These are phyloP conservation scores for Paradisaea rubra DNA, from an alignment of 2,113 vertebrate species.

Conservation along the genomic window DNA sequence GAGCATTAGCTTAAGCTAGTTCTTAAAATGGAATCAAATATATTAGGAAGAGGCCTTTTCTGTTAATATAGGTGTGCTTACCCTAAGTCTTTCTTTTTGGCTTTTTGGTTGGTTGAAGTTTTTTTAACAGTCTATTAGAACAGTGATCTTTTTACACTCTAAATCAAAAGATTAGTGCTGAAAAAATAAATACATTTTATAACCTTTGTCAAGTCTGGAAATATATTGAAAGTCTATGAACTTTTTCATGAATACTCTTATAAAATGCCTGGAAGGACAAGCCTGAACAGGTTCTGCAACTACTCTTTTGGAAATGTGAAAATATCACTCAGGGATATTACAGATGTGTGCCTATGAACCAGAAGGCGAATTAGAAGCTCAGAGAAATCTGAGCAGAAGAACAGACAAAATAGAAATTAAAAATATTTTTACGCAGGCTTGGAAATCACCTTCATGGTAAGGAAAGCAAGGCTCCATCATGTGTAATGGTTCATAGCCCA, in stretches of 20 bases:
- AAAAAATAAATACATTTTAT: background rate
- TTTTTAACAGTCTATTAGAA: background rate
- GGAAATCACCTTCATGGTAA: background rate
- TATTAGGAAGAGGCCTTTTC: background rate
- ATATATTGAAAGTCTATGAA: background rate
- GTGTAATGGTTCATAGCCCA: background rate
- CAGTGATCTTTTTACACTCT: background rate
- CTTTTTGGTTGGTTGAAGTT: rapidly evolving
- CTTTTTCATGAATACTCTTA: background rate
- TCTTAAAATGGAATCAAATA: background rate
- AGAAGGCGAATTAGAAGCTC: background rate
- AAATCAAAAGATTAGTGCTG: background rate
- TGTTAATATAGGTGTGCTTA: background rate
- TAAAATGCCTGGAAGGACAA: background rate
- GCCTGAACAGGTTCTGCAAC: background rate
- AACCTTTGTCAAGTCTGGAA: background rate
- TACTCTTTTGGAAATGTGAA: background rate
- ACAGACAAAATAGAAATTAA: background rate
- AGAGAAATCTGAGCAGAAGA: background rate
- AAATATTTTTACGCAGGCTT: background rate
- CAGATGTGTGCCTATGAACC: background rate
- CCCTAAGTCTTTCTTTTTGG: rapidly evolving
- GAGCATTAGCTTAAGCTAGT: background rate
- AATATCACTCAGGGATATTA: background rate
- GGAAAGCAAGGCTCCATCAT: background rate